Evolutionary conservation across 2,113 vertebrate species (phyloP), one percentile per base, ranked within the genome.

Genomic region (Xiphophorus hellerii): DNA sequence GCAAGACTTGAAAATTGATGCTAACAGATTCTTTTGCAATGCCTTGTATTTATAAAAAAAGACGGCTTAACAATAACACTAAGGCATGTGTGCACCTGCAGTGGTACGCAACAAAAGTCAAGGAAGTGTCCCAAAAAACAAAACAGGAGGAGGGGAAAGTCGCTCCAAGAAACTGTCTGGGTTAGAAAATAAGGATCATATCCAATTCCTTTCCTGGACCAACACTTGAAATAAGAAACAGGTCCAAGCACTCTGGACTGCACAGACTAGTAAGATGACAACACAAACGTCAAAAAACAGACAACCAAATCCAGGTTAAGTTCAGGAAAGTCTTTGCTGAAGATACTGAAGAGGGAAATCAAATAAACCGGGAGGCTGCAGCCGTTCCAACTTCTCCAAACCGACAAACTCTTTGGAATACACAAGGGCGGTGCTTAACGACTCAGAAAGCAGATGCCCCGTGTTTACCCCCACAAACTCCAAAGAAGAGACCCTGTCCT

Each of bases 351-450:
- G 78, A 87, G 87, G 87, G 83, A 88, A 92, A 92, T 90, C 83
- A 89, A 92, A 94, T 92, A 93, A 93, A 94, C 88, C 92, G 92
- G 88, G 66, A 85, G 78, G 83, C 85, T 90, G 73, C 82, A 86
- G 79, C 81, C 78, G 75, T 84, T 91, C 80, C 78, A 77, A 78
- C 82, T 75, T 91, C 84, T 87, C 83, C 86, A 88, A 92, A 93
- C 91, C 77, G 86, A 89, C 90, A 93, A 90, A 91, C 85, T 83
- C 64, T 82, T 89, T 80, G 68, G 74, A 86, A 85, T 86, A 86
- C 84, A 84, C n/a, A 76, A 84, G 76, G 90, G 89, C 80, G 75
- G 79, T 78, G 87, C 88, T 89, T 88, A 91, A 87, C 83, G 82
- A 84, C 77, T 87, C 84, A 66, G 83, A 91, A 90, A 93, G 87